Evolutionary conservation across 2,113 vertebrate genomes (phyloP).

Genomic region (Pseudolaguvia tuberculata): DNA sequence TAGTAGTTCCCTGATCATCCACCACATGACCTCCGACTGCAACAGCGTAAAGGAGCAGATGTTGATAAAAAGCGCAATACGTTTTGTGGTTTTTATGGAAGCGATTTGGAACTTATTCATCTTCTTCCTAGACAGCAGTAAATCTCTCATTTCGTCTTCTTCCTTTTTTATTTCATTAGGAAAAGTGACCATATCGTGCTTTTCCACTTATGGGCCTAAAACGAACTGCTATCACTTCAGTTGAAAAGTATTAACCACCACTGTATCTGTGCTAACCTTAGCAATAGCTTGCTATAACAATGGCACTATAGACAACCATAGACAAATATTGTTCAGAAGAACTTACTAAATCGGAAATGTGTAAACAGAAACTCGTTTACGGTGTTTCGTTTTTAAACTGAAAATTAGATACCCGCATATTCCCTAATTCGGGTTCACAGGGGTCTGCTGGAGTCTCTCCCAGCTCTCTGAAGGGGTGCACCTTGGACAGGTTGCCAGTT

Average conservation of each 20-base stretch:
- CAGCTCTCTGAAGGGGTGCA: too few species aligned
- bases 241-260: not conserved
- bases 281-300: not conserved
- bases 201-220: not conserved
- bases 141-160: not conserved
- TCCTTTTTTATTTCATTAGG: not conserved
- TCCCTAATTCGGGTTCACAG: too few species aligned
- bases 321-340: too few species aligned
- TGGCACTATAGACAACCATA: too few species aligned
- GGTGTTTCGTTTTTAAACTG: too few species aligned
- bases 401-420: too few species aligned
- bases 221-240: not conserved
- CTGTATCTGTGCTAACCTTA: not conserved
- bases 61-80: constrained; percentile 1
- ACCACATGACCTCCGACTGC: constrained; percentile 40
- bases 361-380: too few species aligned
- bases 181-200: too few species aligned
- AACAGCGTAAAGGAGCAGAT: constrained; percentile 24
- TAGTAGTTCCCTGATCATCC: constrained; percentile 28
- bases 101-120: constrained; percentile 15
- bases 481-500: too few species aligned
- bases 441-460: too few species aligned
- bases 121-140: constrained; percentile 20
- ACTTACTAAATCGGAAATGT: too few species aligned
- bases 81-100: constrained; percentile 9